These are phyloP conservation scores for Netelia fuscicornis DNA, from an alignment of 2,888 invertebrate genomes.

Conservation along the genomic window DNA sequence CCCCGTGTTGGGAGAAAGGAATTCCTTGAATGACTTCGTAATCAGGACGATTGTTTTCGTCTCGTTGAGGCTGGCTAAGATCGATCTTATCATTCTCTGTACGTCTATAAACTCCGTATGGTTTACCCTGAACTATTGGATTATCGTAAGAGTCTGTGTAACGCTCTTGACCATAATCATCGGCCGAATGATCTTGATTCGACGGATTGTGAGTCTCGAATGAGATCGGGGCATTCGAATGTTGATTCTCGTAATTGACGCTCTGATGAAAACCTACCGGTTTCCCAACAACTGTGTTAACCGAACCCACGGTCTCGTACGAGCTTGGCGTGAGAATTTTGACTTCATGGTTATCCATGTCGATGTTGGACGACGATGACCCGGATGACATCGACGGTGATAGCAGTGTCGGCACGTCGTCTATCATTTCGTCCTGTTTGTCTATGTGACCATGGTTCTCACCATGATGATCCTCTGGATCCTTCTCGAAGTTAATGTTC, in stretches of 20 bases:
- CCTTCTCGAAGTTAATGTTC: slow-evolving; percentile 65
- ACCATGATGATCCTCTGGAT: slow-evolving; percentile 51
- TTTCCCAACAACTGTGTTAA: slow-evolving; percentile 73
- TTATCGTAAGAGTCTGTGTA: slow-evolving; percentile 63
- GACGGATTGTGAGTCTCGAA: slow-evolving; percentile 59
- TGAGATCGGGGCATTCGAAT: slow-evolving; percentile 67
- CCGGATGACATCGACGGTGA: too few relatives aligned
- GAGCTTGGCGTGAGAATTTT: slow-evolving; percentile 49
- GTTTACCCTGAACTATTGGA: slow-evolving; percentile 72
- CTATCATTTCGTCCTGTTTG: slow-evolving; percentile 50
- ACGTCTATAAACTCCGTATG: slow-evolving; percentile 70
- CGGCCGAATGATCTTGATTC: slow-evolving; percentile 28
- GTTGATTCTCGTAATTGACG: slow-evolving; percentile 64
- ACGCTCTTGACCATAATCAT: slow-evolving; percentile 62
- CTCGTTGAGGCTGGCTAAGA: slow-evolving; percentile 63
- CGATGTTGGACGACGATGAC: slow-evolving; percentile 6
- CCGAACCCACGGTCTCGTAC: slow-evolving; percentile 66
- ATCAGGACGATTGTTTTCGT: slow-evolving; percentile 62
- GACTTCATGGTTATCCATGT: not conserved
- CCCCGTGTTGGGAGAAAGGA: slow-evolving; percentile 70
- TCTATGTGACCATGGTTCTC: slow-evolving; percentile 38
- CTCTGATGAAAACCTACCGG: slow-evolving; percentile 71
- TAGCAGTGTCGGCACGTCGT: slow-evolving; percentile 1
- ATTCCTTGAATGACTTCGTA: slow-evolving; percentile 76
- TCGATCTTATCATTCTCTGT: slow-evolving; percentile 65